phyloP scores from a whole-genome alignment of 2,888 invertebrate species.

The Drosophila fulvimacula region DNA sequence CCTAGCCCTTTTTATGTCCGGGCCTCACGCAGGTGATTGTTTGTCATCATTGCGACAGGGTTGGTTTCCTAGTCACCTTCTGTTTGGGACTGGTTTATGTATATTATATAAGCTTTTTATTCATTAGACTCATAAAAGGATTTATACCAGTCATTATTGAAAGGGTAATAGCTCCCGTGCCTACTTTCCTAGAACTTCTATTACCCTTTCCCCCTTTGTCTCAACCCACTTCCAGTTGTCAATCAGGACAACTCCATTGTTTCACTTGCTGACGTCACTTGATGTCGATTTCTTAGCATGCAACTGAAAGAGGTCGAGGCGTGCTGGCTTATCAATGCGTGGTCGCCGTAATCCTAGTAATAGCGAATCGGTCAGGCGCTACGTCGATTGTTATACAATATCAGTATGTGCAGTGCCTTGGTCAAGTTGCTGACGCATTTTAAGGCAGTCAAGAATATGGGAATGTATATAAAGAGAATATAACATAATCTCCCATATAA shows the following conservation, averaged over 20 bases:
- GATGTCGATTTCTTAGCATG: constrained; percentile 31
- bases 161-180: neutral
- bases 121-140: neutral
- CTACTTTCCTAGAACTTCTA: neutral
- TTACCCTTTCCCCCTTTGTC: neutral
- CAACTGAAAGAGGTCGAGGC: constrained; percentile 29
- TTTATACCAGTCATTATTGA: neutral
- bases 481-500: constrained; percentile 44
- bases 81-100: too few relatives aligned
- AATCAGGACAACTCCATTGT: constrained; percentile 13
- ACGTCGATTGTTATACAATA: constrained; percentile 46
- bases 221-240: neutral
- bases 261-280: constrained; percentile 18
- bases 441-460: neutral
- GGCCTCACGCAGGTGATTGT: neutral
- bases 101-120: neutral
- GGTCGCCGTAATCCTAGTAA: constrained; percentile 41
- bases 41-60: neutral
- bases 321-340: constrained; percentile 49
- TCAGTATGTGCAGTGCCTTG: constrained; percentile 28
- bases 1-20: neutral
- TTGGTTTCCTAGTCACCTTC: neutral
- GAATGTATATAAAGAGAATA: constrained; percentile 4
- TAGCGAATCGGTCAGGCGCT: constrained; percentile 44
- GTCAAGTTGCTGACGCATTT: constrained; percentile 45